Evolutionary conservation across 2,888 invertebrate genomes (phyloP).

Genomic region (Drosophila neotestacea): DNA sequence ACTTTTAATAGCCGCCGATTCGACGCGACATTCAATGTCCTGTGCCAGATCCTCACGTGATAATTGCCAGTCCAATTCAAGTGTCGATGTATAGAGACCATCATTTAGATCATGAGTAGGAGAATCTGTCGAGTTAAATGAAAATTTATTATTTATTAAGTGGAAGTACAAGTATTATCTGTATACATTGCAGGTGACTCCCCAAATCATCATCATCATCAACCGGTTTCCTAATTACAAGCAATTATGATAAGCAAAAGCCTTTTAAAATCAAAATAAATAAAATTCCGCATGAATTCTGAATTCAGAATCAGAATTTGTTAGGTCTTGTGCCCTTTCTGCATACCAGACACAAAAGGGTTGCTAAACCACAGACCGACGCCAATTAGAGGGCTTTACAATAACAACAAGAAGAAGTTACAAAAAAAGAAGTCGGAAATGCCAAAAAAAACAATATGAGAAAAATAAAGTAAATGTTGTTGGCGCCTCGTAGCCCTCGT

Average conservation of each 20-base stretch:
- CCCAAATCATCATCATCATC: conserved; percentile 12
- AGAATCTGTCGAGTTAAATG: conserved; percentile 85
- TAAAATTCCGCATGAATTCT: conserved; percentile 44
- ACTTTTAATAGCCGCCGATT: conserved; percentile 87
- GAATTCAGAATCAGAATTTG: conserved; percentile 22
- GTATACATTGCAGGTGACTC: conserved; percentile 17
- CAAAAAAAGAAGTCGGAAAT: conserved; percentile 36
- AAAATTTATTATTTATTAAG: conserved; percentile 20
- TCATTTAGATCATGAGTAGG: conserved; percentile 87
- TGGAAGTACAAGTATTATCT: not conserved
- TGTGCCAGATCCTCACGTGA: conserved; percentile 89
- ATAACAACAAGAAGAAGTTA: conserved; percentile 10
- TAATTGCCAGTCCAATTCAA: conserved; percentile 88
- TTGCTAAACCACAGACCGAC: conserved; percentile 48
- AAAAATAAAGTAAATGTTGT: conserved; percentile 47
- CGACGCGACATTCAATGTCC: conserved; percentile 89
- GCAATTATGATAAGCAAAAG: conserved; percentile 60
- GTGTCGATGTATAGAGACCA: conserved; percentile 88
- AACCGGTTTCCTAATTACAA: conserved; percentile 43
- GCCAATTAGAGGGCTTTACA: conserved; percentile 53
- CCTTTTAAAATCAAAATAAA: conserved; percentile 49
- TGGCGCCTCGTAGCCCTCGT: conserved; percentile 43
- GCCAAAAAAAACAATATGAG: conserved; percentile 18
- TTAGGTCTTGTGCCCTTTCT: not conserved
- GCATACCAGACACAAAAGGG: conserved; percentile 38